Percentiles rank a stretch among this genome's conserved stretches.
phyloP scores from a whole-genome alignment of 2,888 invertebrate genomes.

The Spilosoma lubricipeda region DNA sequence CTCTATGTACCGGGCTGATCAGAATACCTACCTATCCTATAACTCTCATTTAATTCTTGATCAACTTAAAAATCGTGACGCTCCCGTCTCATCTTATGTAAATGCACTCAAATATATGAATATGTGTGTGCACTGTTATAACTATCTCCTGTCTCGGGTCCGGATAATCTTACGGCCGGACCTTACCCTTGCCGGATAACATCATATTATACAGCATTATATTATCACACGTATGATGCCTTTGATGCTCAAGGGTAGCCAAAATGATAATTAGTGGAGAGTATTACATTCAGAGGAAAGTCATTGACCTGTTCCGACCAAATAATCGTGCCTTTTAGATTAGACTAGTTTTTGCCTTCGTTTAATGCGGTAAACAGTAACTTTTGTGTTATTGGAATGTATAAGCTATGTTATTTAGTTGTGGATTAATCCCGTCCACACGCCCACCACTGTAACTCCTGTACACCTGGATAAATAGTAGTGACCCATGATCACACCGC shows the following conservation, averaged over 20 bases:
- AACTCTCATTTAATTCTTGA: background rate
- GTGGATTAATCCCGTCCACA: too few species aligned
- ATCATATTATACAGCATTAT: slow-evolving; percentile 24
- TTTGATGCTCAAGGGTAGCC: slow-evolving; percentile 13
- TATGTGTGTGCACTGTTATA: slow-evolving; percentile 7
- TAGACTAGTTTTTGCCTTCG: background rate
- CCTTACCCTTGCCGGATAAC: slow-evolving; percentile 15
- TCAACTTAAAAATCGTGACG: slow-evolving; percentile 10
- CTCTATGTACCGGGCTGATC: too few species aligned
- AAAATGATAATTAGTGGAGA: slow-evolving; percentile 21
- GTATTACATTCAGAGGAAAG: background rate
- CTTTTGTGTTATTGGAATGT: too few species aligned
- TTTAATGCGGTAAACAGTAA: too few species aligned
- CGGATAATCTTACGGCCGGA: slow-evolving; percentile 26
- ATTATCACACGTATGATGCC: slow-evolving; percentile 22
- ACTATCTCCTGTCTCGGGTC: slow-evolving; percentile 15
- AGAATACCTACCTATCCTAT: background rate
- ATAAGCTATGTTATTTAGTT: too few species aligned
- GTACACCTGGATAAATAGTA: too few species aligned
- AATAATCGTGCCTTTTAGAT: background rate
- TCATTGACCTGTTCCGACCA: background rate
- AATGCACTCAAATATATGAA: slow-evolving; percentile 9
- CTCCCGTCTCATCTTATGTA: slow-evolving; percentile 2
- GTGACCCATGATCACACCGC: too few species aligned
- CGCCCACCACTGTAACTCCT: too few species aligned